Conservation (phyloP, 2,113 vertebrate genomes). For the Mus musculus region DNA sequence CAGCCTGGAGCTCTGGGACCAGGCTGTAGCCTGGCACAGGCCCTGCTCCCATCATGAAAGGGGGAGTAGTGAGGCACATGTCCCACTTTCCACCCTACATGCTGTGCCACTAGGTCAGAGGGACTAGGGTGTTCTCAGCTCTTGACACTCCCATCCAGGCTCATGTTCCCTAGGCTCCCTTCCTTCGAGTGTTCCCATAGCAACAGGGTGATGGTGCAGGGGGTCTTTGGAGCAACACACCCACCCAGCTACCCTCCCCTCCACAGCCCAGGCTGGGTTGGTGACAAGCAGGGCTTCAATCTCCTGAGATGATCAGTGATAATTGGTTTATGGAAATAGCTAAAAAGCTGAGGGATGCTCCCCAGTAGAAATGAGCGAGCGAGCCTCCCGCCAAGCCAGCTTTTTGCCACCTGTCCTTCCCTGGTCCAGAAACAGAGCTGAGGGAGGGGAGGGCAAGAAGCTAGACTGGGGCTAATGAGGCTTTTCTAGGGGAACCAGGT, state of each 20-base stretch:
- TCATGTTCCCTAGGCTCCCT: background rate
- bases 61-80: background rate
- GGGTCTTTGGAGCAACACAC: conserved; percentile 58
- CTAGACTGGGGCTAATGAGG: background rate
- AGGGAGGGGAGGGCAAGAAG: background rate
- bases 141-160: conserved; percentile 28
- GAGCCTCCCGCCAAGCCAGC: conserved; percentile 52
- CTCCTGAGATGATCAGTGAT: conserved; percentile 78
- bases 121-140: background rate
- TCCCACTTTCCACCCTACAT: background rate
- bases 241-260: conserved; percentile 59
- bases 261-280: conserved; percentile 66
- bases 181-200: conserved; percentile 77
- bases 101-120: background rate
- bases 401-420: conserved; percentile 63
- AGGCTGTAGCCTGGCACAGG: background rate
- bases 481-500: background rate
- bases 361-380: background rate
- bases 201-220: conserved; percentile 66
- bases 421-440: background rate
- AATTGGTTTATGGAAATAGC: conserved; percentile 87
- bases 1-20: conserved; percentile 29
- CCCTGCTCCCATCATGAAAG: background rate
- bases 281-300: conserved; percentile 76
- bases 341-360: conserved; percentile 33